Evolutionary conservation across 1,140 invertebrate genomes (phyloP).

Genomic region (Popillia japonica): DNA sequence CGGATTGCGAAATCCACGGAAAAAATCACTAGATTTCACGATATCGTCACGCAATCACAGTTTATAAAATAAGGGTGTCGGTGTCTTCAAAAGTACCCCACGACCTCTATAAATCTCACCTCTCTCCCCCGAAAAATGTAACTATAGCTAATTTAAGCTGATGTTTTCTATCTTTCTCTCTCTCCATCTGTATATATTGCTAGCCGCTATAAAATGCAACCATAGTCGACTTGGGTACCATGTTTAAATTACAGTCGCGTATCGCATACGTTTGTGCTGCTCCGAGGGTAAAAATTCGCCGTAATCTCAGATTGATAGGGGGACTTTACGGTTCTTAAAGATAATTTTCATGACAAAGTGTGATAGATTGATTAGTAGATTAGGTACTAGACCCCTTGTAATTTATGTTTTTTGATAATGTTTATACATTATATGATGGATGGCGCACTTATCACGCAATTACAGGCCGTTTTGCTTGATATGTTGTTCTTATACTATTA

Average conservation of each 20-base stretch:
- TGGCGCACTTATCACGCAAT: conserved; percentile 51
- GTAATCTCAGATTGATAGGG: conserved; percentile 27
- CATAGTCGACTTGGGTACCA: neutral
- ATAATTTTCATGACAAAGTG: conserved; percentile 56
- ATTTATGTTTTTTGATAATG: conserved; percentile 50
- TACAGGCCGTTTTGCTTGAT: conserved; percentile 41
- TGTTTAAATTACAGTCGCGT: conserved; percentile 41
- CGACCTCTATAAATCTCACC: conserved; percentile 47
- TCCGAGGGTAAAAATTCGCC: conserved; percentile 25
- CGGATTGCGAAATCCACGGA: neutral
- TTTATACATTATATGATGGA: conserved; percentile 52
- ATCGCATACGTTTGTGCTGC: neutral
- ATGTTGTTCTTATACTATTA: conserved; percentile 9
- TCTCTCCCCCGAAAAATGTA: conserved; percentile 44
- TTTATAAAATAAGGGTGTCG: conserved; percentile 47
- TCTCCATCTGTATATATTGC: neutral
- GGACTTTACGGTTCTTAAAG: conserved; percentile 49
- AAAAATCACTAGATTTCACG: conserved; percentile 36
- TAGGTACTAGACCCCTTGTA: conserved; percentile 45
- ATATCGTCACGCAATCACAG: conserved; percentile 47
- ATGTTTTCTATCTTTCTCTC: conserved; percentile 44
- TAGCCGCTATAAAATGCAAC: neutral
- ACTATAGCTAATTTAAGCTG: conserved; percentile 49
- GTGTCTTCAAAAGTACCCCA: conserved; percentile 49
- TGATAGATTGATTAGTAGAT: conserved; percentile 56